A percentile compares a stretch with the other conserved stretches of the same genome.
Conservation (phyloP, 2,888 invertebrate species). For the Arge pagana region DNA sequence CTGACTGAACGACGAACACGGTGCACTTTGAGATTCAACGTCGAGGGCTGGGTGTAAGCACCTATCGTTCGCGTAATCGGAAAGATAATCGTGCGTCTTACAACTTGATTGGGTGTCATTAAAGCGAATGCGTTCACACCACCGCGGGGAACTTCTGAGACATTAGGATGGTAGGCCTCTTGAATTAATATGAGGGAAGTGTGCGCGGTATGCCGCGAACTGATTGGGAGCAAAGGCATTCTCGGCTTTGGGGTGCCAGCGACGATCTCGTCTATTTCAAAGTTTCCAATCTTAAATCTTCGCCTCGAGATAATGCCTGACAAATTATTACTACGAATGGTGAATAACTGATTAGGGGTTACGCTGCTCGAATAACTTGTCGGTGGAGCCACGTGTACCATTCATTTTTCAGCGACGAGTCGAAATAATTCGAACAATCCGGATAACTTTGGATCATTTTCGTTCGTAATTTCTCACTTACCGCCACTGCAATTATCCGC, state of each 20-base stretch:
- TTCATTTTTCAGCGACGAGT: no score
- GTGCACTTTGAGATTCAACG: background rate
- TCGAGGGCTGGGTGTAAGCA: slow-evolving; percentile 7
- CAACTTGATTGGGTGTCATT: slow-evolving; percentile 55
- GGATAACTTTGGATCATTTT: no score
- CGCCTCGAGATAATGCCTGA: slow-evolving; percentile 47
- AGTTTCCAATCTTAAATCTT: slow-evolving; percentile 48
- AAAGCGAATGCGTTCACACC: slow-evolving; percentile 54
- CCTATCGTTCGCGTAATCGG: slow-evolving; percentile 42
- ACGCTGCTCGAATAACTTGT: no score
- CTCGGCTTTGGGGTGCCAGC: no score
- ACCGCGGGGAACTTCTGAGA: slow-evolving; percentile 47
- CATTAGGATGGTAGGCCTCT: slow-evolving; percentile 47
- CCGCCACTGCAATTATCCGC: no score
- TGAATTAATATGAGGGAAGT: slow-evolving; percentile 51
- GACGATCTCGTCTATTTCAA: slow-evolving; percentile 43
- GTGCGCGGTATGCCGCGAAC: slow-evolving; percentile 13
- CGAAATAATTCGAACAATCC: no score
- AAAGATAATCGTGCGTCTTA: slow-evolving; percentile 54
- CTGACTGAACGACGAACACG: no score
- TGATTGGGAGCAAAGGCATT: no score
- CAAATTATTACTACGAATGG: slow-evolving; percentile 49
- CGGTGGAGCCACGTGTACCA: no score
- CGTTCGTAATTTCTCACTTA: no score
- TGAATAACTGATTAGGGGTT: slow-evolving; percentile 45